Conservation (phyloP, 2,888 invertebrate species). For the Caradrina kadenii region DNA sequence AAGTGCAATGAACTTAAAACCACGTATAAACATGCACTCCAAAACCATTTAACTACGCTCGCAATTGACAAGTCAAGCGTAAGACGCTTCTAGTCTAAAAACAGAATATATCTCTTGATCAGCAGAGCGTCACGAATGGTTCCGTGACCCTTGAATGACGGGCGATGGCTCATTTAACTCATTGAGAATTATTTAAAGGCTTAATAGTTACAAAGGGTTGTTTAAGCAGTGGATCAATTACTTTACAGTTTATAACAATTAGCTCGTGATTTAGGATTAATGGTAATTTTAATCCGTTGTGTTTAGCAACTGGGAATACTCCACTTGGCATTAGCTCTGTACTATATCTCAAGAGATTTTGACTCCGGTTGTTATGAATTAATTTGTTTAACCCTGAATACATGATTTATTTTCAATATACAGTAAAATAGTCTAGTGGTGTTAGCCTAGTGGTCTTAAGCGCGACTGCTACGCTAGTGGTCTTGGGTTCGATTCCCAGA, state of each 20-base stretch:
- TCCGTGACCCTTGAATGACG: constrained; percentile 33
- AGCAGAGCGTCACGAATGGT: constrained; percentile 40
- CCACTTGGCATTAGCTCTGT: too few relatives aligned
- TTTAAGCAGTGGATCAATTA: constrained; percentile 2
- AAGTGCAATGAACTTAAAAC: constrained; percentile 24
- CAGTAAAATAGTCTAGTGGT: too few relatives aligned
- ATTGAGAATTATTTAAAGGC: constrained; percentile 2
- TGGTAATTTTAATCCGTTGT: too few relatives aligned
- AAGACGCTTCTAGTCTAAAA: constrained; percentile 27
- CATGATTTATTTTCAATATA: too few relatives aligned
- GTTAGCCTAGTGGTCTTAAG: too few relatives aligned
- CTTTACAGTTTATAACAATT: constrained; percentile 2
- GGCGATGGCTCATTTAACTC: constrained; percentile 35
- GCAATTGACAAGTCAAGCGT: constrained; percentile 44
- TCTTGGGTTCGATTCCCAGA: too few relatives aligned
- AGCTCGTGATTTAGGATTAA: too few relatives aligned
- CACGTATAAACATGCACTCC: constrained; percentile 9
- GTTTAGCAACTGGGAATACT: too few relatives aligned
- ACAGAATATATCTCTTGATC: constrained; percentile 49
- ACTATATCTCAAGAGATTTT: too few relatives aligned
- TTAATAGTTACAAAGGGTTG: constrained; percentile 13
- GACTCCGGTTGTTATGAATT: too few relatives aligned
- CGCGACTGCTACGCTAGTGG: too few relatives aligned
- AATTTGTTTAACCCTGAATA: too few relatives aligned
- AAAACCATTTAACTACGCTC: constrained; percentile 30